Conservation (phyloP, 2,113 vertebrate genomes). For the Nestor notabilis region DNA sequence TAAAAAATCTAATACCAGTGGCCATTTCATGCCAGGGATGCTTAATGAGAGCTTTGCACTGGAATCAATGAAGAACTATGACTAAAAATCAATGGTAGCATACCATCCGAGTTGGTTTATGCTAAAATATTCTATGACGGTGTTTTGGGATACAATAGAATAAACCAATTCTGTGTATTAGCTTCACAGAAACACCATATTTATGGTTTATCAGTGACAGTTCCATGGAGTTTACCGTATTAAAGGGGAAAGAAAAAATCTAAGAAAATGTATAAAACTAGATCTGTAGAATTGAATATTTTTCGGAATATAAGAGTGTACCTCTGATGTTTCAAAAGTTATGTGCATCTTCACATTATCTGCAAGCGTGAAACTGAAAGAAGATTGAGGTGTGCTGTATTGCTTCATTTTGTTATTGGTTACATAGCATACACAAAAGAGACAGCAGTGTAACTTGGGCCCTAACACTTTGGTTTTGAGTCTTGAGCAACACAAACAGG, state of each 20-base stretch:
- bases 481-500: background rate
- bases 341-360: background rate
- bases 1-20: background rate
- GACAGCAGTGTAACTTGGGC: background rate
- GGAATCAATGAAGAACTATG: background rate
- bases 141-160: background rate
- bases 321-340: background rate
- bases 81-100: conserved; percentile 14
- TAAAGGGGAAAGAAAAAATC: background rate
- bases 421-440: background rate
- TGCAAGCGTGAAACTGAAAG: background rate
- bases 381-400: accelerated
- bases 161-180: background rate
- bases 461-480: background rate
- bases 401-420: background rate
- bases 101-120: background rate
- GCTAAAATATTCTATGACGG: background rate
- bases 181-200: background rate
- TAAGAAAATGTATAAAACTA: background rate
- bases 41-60: background rate
- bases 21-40: background rate
- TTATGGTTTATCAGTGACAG: background rate
- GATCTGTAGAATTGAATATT: background rate
- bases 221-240: background rate
- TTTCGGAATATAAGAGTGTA: background rate